These are phyloP conservation scores for Hirtodrosophila confusa DNA, from an alignment of 2,888 invertebrate genomes.

Conservation along the genomic window DNA sequence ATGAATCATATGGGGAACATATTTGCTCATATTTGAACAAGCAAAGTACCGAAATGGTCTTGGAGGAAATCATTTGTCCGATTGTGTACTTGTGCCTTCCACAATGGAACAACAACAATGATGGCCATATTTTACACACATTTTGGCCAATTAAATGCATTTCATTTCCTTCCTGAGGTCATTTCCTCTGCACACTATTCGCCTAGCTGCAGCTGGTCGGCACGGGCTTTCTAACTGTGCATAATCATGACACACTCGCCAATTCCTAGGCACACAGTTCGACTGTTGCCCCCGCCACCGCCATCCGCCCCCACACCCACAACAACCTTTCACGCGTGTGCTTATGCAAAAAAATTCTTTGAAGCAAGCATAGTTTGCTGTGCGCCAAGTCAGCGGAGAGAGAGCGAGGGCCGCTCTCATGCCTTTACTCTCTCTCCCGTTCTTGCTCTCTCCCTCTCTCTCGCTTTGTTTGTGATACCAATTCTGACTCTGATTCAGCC, in stretches of 20 bases:
- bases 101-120: neutral
- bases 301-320: neutral
- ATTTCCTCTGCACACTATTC: constrained; percentile 60
- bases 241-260: constrained; percentile 37
- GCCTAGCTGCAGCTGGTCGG: constrained; percentile 25
- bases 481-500: constrained; percentile 45
- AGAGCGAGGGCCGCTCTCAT: constrained; percentile 11
- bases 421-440: constrained; percentile 8
- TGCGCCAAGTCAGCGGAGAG: constrained; percentile 59
- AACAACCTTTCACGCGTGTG: neutral
- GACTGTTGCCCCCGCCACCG: constrained; percentile 4
- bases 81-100: constrained; percentile 4
- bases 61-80: neutral
- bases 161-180: constrained; percentile 77
- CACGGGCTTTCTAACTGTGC: constrained; percentile 52
- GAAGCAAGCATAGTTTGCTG: constrained; percentile 56
- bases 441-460: constrained; percentile 16
- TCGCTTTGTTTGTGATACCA: constrained; percentile 25
- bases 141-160: constrained; percentile 72
- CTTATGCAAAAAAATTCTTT: constrained; percentile 61
- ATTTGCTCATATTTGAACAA: too few relatives aligned
- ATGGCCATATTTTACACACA: constrained; percentile 42
- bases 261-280: constrained; percentile 47
- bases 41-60: too few relatives aligned
- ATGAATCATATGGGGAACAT: too few relatives aligned